Base-by-base conservation (phyloP, 2,113 vertebrate genomes). In the Oriolus oriolus region DNA sequence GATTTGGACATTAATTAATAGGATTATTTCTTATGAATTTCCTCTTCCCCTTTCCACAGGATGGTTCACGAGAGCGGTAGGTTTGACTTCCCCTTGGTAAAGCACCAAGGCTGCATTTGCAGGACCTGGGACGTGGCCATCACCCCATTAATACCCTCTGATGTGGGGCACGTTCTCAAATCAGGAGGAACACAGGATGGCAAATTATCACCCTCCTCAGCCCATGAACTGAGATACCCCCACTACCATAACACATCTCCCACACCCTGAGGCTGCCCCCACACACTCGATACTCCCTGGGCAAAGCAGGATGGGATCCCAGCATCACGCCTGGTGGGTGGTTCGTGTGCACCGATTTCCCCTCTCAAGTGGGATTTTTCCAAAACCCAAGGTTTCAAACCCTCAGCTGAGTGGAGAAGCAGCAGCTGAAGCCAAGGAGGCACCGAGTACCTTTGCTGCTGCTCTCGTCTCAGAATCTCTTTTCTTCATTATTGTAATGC, bases 1-100 rank as follows among this genome's bases (percentile, higher is more conserved):
- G 93, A 93, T 95, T 94, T 93, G 89, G 93, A 50, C 74, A 41
- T 87, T 95, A 96, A 96, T 95, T 96, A 93, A 91, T 70, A 35
- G 70, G 93, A 95, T 97, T 95, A 94, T 89, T 96, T 89, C 74
- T 79, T 76, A 53, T 37, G 31, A 91, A 85, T 93, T 96, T 61
- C 81, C 85, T 35, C 37, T 83, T 79, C 37, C 30, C 8, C 68
- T 77, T 86, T 84, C 71, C 0, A 0, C 19, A 41, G 41, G 49
- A 64, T 45, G 14, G 31, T 68, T 76, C 85, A 61, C 0, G 6
- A 73, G 53, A 71, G 69, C 0, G 0, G 74, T 9, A 10, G 49
- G 45, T 82, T 91, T 71, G 41, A 22, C 39, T 90, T 47, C n/a
- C 24, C 44, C 31, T 68, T 2, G 1, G 17, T 26, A 53, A 56